Conservation (phyloP, 2,113 vertebrate species). For the Dicerorhinus sumatrensis region DNA sequence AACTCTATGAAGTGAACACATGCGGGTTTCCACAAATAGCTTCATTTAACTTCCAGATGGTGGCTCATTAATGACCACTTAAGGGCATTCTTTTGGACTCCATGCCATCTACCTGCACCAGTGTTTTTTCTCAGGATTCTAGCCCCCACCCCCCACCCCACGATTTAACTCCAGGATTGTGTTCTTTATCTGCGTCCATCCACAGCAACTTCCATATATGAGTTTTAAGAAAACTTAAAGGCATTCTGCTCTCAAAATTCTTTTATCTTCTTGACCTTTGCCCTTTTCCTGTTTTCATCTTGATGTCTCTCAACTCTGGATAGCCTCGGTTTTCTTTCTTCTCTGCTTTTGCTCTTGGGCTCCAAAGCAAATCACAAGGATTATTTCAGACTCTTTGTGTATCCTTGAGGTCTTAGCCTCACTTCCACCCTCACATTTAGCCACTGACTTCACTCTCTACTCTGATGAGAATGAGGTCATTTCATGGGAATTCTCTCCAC, state of each 20-base stretch:
- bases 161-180: neutral
- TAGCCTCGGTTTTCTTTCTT: constrained; percentile 10
- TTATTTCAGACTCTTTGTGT: neutral
- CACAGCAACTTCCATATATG: neutral
- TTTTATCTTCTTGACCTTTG: constrained; percentile 25
- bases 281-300: constrained; percentile 6
- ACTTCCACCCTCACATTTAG: neutral
- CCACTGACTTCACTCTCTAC: neutral
- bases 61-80: neutral
- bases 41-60: neutral
- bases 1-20: neutral
- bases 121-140: neutral
- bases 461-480: neutral
- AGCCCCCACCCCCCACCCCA: too few relatives aligned
- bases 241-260: neutral
- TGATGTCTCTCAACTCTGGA: neutral
- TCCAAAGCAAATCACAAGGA: neutral
- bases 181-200: neutral
- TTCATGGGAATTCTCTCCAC: neutral
- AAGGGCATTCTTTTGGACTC: neutral
- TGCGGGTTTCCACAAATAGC: constrained; percentile 9
- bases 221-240: neutral
- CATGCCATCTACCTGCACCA: neutral
- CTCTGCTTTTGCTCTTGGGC: neutral
- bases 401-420: neutral